These are phyloP conservation scores for Dione vanillae DNA, from an alignment of 2,888 invertebrate genomes.

Conservation along the genomic window DNA sequence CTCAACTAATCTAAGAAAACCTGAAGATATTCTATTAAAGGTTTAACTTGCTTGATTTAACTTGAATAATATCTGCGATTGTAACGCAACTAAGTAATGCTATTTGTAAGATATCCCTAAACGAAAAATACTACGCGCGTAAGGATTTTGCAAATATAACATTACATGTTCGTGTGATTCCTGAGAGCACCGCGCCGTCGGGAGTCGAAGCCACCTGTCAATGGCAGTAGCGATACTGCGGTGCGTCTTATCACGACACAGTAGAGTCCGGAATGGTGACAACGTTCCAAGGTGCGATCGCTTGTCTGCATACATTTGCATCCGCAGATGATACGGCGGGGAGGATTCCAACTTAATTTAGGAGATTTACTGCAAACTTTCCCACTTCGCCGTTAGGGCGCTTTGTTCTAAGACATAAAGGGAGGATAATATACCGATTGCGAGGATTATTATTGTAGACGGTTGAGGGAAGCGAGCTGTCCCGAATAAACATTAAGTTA, in stretches of 20 bases:
- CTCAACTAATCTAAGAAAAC: conserved; percentile 14
- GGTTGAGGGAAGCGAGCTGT: conserved; percentile 27
- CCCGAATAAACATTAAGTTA: conserved; percentile 36
- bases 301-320: conserved; percentile 54
- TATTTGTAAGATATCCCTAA: conserved; percentile 30
- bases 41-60: background rate
- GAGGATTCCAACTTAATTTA: conserved; percentile 53
- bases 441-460: conserved; percentile 32
- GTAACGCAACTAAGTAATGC: conserved; percentile 22
- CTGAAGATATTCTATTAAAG: conserved; percentile 1
- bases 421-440: conserved; percentile 31
- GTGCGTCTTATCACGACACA: conserved; percentile 22
- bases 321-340: conserved; percentile 48
- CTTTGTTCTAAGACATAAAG: conserved; percentile 36
- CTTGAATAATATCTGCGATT: conserved; percentile 23
- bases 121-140: conserved; percentile 35
- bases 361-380: conserved; percentile 51
- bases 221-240: conserved; percentile 32
- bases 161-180: conserved; percentile 43
- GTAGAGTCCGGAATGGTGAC: conserved; percentile 28
- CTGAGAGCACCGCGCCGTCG: conserved; percentile 42
- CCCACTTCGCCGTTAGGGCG: conserved; percentile 30
- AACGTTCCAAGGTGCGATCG: conserved; percentile 42
- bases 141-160: conserved; percentile 42
- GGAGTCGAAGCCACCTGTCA: conserved; percentile 53